phyloP scores from a whole-genome alignment of 2,113 vertebrate genomes.

The Hystrix cristata region DNA sequence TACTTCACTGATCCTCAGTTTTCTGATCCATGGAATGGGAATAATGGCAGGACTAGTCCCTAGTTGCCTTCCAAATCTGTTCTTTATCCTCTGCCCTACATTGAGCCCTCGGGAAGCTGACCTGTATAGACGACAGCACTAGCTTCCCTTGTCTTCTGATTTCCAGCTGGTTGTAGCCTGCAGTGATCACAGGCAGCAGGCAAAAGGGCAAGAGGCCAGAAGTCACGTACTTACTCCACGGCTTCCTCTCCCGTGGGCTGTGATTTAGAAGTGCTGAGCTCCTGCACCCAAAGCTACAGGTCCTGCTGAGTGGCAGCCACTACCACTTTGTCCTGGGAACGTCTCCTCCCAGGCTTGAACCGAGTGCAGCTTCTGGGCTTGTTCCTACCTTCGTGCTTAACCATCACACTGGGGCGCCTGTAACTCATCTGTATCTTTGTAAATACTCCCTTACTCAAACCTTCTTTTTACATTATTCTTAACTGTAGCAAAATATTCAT shows the following conservation, averaged over 20 bases:
- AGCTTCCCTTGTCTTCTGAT: not conserved
- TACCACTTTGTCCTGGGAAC: not conserved
- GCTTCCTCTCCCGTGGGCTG: not conserved
- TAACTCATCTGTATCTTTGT: not conserved
- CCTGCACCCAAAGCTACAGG: not conserved
- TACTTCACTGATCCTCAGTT: not conserved
- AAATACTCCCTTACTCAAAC: not conserved
- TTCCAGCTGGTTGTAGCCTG: not conserved
- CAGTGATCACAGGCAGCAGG: not conserved
- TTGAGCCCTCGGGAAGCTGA: not conserved
- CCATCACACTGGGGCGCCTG: not conserved
- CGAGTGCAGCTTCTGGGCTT: too few relatives aligned
- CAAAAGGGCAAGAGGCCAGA: not conserved
- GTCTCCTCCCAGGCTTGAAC: not conserved
- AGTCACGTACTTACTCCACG: not conserved
- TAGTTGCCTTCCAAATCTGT: not conserved
- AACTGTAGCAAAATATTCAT: not conserved
- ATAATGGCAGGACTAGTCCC: not conserved
- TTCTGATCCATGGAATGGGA: not conserved
- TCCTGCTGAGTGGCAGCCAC: not conserved
- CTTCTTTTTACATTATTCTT: not conserved
- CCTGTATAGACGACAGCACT: rapidly evolving
- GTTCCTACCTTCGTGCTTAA: not conserved
- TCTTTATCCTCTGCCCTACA: not conserved
- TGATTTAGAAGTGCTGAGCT: not conserved